These are phyloP conservation scores for Tetrax tetrax DNA, from an alignment of 2,113 vertebrate species.

Conservation along the genomic window DNA sequence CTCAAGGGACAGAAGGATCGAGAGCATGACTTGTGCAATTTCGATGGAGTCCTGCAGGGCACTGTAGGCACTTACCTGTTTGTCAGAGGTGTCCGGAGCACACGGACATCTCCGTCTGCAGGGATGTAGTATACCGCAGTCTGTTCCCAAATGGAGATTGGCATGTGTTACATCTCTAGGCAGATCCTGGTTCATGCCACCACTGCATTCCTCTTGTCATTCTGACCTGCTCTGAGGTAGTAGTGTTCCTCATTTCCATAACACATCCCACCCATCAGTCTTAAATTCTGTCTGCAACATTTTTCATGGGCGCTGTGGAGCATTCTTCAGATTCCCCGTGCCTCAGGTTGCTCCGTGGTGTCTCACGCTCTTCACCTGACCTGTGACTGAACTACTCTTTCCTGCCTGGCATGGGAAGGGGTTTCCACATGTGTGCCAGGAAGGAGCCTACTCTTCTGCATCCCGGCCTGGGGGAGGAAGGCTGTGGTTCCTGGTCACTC, in stretches of 20 bases:
- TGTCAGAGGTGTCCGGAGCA: neutral
- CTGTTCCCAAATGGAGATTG: neutral
- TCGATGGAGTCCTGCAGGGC: neutral
- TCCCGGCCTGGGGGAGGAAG: neutral
- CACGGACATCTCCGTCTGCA: fast-evolving
- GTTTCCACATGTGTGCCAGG: fast-evolving
- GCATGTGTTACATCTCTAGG: neutral
- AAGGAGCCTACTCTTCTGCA: neutral
- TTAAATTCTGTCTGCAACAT: neutral
- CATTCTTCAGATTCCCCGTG: neutral
- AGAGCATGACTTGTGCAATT: neutral
- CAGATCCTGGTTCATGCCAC: neutral
- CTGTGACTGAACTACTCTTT: neutral
- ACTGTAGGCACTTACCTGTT: neutral
- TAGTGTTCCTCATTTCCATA: neutral
- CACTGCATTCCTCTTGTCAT: neutral
- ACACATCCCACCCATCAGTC: neutral
- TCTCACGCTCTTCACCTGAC: neutral
- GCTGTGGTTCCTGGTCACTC: neutral
- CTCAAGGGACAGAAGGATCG: neutral
- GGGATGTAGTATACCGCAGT: fast-evolving
- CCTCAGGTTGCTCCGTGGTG: neutral
- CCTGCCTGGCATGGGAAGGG: neutral
- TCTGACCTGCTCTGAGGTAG: neutral
- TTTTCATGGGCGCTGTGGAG: neutral